Base-by-base conservation (phyloP, 2,797 vertebrate genomes). In the Alca torda region DNA sequence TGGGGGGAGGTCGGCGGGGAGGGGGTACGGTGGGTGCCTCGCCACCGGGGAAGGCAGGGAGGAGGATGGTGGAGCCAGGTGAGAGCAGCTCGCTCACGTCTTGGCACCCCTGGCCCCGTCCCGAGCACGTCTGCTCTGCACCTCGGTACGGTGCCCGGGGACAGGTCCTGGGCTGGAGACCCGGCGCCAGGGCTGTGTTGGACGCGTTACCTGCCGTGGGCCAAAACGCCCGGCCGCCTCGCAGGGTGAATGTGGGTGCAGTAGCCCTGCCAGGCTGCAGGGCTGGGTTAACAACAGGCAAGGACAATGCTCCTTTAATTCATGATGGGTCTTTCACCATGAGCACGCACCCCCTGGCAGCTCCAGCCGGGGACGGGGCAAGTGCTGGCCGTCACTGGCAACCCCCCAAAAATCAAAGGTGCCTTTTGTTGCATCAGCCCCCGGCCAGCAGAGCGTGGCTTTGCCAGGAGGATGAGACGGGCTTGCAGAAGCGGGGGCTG, bases 11-110 rank as follows among this genome's bases (percentile, higher is more conserved):
- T 24, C 3, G 7, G 31, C 3, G 9, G 50, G 56, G 64, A 48
- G 24, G 25, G 41, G 19, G 6, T 3, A 1, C 1, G 3, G 8
- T n/a, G 4, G 2, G 37, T 35, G 45, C 35, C 20, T n/a, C 9
- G 2, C 23, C 46, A n/a, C 8, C 6, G 9, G n/a, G 21, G 20
- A 5, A 11, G 56, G 70, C 17, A 14, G 19, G 8, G 48, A 37
- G n/a, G 50, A 59, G n/a, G 35, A 16, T 17, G 17, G 31, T 4
- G 9, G 43, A 30, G 63, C 31, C 15, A 4, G 18, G 4, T 1
- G 15, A 23, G 26, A n/a, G 56, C 28, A 43, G 41, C 21, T 63
- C 4, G 2, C 56, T 24, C 2, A 2, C 13, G 31, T 7, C 20
- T 68, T 24, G 12, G 28, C n/a, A 2, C 4, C 41, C 21, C 65